phyloP scores from a whole-genome alignment of 2,888 invertebrate species.

The Abrostola triplasia region DNA sequence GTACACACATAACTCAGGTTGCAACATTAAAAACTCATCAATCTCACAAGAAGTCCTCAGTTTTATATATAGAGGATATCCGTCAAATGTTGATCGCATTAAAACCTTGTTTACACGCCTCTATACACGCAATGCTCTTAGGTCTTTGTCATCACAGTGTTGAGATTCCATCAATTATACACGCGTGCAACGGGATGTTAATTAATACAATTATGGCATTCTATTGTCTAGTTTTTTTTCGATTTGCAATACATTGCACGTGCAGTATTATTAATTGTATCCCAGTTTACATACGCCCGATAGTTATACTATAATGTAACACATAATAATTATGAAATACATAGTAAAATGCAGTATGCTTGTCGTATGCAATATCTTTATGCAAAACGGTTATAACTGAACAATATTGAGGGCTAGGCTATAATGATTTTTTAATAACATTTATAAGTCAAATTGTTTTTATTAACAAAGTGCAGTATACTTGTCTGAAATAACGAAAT shows the following conservation, averaged over 20 bases:
- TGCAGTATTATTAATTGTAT: not conserved
- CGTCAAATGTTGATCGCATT: too few relatives aligned
- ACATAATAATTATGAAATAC: not conserved
- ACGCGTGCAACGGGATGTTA: constrained; percentile 1
- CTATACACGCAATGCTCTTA: too few relatives aligned
- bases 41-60: too few relatives aligned
- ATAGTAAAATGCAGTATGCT: not conserved
- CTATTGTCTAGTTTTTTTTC: constrained; percentile 11
- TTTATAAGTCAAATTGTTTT: too few relatives aligned
- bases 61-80: too few relatives aligned
- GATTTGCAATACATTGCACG: constrained; percentile 2
- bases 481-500: too few relatives aligned
- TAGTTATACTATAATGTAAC: not conserved
- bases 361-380: not conserved
- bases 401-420: not conserved
- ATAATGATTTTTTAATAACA: too few relatives aligned
- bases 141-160: not conserved
- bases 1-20: too few relatives aligned
- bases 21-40: too few relatives aligned
- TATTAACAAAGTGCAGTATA: too few relatives aligned
- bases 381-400: not conserved
- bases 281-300: not conserved
- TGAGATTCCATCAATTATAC: not conserved
- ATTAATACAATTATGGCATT: constrained; percentile 17
- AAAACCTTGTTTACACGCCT: too few relatives aligned